Percentiles rank a stretch among this genome's conserved stretches.
Evolutionary conservation across 2,113 vertebrate species (phyloP).

Genomic region (Speoplatyrhinus poulsoni): DNA sequence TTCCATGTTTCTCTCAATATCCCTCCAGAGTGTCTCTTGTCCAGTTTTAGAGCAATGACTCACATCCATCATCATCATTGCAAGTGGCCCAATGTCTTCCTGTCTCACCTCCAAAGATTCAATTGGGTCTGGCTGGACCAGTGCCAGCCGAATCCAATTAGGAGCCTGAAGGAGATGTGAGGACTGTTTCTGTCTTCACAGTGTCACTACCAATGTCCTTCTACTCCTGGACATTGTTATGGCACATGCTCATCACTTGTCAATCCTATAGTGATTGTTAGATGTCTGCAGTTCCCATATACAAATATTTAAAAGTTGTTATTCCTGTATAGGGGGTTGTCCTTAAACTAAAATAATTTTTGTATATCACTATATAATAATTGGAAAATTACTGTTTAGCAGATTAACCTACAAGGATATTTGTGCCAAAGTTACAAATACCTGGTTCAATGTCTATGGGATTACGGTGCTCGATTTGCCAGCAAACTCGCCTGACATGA

Average conservation of each 20-base stretch:
- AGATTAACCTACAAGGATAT: no score
- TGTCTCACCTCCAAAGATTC: slow-evolving; percentile 39
- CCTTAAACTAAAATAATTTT: no score
- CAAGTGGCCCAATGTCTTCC: slow-evolving; percentile 17
- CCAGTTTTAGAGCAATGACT: slow-evolving; percentile 21
- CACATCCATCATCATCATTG: slow-evolving; percentile 6
- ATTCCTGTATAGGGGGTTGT: no score
- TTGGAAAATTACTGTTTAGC: no score
- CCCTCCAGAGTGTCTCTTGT: slow-evolving; percentile 6
- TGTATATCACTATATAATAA: no score
- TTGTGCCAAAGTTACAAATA: no score
- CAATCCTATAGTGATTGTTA: not conserved
- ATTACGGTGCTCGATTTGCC: no score
- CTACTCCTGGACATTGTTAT: not conserved
- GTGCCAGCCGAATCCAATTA: slow-evolving; percentile 59
- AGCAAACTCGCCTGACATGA: no score
- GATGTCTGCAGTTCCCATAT: no score
- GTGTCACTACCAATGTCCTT: slow-evolving; percentile 27
- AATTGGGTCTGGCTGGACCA: slow-evolving; percentile 47
- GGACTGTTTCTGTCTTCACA: slow-evolving; percentile 19
- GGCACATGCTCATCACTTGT: not conserved
- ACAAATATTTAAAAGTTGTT: no score
- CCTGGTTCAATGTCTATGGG: no score
- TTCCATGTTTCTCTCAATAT: not conserved
- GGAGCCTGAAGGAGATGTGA: slow-evolving; percentile 22